phyloP scores from a whole-genome alignment of 2,888 invertebrate genomes.

The Campopleginae sp. region DNA sequence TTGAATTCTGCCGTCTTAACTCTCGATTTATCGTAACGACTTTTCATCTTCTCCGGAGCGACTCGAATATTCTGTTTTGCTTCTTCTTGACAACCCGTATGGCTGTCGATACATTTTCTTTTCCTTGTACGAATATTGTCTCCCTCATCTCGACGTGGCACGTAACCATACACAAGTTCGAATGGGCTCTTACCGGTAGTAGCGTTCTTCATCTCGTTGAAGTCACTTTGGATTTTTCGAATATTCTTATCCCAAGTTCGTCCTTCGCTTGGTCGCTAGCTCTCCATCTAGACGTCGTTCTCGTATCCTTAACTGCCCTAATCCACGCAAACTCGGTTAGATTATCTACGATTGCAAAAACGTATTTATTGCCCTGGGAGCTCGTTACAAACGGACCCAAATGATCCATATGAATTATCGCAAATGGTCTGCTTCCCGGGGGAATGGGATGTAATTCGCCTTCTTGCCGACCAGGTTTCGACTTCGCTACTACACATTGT shows the following conservation, averaged over 20 bases:
- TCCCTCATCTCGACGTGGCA: constrained; percentile 13
- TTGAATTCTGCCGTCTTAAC: neutral
- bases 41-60: constrained; percentile 27
- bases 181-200: constrained; percentile 65
- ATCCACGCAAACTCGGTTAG: neutral
- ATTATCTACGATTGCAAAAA: neutral
- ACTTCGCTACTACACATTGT: constrained; percentile 56
- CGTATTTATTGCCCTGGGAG: constrained; percentile 34
- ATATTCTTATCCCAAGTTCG: constrained; percentile 9
- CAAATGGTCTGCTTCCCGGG: constrained; percentile 66
- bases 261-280: no score
- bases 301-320: neutral
- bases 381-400: constrained; percentile 65
- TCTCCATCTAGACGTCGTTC: no score
- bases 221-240: constrained; percentile 51
- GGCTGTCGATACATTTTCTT: neutral
- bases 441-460: constrained; percentile 69
- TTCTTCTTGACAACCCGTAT: constrained; percentile 10
- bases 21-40: constrained; percentile 20
- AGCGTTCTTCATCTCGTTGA: constrained; percentile 65
- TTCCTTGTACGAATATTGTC: neutral
- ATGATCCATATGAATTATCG: constrained; percentile 63
- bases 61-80: neutral
- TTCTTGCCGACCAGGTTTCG: constrained; percentile 56
- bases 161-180: constrained; percentile 61